Base-by-base conservation (phyloP, 2,888 invertebrate species). In the Agrochola lota region DNA sequence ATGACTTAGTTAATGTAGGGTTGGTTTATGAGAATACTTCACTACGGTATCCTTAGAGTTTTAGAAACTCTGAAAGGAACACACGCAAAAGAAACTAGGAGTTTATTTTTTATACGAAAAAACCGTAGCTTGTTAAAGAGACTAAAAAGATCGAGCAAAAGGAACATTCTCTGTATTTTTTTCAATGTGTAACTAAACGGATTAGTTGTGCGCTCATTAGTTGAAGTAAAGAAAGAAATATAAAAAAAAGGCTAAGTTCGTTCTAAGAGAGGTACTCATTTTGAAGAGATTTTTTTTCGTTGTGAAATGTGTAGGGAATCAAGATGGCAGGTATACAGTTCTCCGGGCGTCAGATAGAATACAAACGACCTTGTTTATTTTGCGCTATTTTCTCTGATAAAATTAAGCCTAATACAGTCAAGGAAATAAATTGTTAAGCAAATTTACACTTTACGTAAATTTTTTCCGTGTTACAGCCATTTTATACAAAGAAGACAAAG, bases 171-270 rank as follows among this genome's bases (percentile, higher is more conserved):
- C 67, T 52, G 52, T 35, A n/a, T 80, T 59, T 70, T 76, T 78
- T 78, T 62, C 62, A 81, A 68, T 73, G 59, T 52, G 72, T 73
- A 62, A 55, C 80, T 80, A 30, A 74, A 73, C n/a, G 68, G 63
- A 84, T 80, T 71, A 80, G 40, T 64, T 55, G 63, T 26, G 71
- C 35, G 64, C 60, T 83, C 73, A 83, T 80, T 84, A 66, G 64
- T 79, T 64, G 4, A 62, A 71, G 62, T 59, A 52, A 77, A 71
- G n/a, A 60, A 66, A 62, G 26, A 74, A 46, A 23, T 17, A 1
- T 17, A 1, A 7, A 60, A n/a, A 43, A 40, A 30, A 15, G 15
- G 6, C 57, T 5, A 49, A 20, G 40, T 49, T 69, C 5, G 9
- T 12, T 57, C 35, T 46, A 12, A 35, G 60, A 67, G 1, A 4